These are phyloP conservation scores for Amyelois transitella DNA, from an alignment of 1,140 invertebrate species.

Conservation along the genomic window DNA sequence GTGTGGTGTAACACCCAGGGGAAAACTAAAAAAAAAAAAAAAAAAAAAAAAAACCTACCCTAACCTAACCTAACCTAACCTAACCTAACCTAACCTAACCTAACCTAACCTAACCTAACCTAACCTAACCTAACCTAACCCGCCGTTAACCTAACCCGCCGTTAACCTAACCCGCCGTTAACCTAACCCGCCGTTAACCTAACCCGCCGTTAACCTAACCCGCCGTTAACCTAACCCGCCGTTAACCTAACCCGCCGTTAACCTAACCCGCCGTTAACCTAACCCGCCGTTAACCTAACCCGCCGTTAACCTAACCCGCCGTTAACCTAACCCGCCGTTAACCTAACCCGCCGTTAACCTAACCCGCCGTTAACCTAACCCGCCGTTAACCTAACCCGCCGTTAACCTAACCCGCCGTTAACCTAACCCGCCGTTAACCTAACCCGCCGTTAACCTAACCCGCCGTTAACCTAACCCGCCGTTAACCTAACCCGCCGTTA, in stretches of 20 bases:
- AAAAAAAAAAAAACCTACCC: constrained; percentile 19
- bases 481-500: too few species aligned
- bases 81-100: constrained; percentile 20
- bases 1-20: too few species aligned
- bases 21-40: not conserved
- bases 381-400: too few species aligned
- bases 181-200: constrained; percentile 15
- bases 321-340: too few species aligned
- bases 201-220: constrained; percentile 5
- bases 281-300: not conserved
- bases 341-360: too few species aligned
- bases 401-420: too few species aligned
- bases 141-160: constrained; percentile 15
- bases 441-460: too few species aligned
- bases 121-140: constrained; percentile 36
- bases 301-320: too few species aligned
- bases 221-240: not conserved
- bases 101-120: constrained; percentile 31
- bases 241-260: not conserved
- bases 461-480: too few species aligned
- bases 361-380: too few species aligned
- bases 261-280: not conserved
- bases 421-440: too few species aligned
- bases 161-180: constrained; percentile 17
- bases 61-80: constrained; percentile 31